Evolutionary conservation across 2,888 invertebrate genomes (phyloP).

Genomic region (Lasioglossum leucozonium): DNA sequence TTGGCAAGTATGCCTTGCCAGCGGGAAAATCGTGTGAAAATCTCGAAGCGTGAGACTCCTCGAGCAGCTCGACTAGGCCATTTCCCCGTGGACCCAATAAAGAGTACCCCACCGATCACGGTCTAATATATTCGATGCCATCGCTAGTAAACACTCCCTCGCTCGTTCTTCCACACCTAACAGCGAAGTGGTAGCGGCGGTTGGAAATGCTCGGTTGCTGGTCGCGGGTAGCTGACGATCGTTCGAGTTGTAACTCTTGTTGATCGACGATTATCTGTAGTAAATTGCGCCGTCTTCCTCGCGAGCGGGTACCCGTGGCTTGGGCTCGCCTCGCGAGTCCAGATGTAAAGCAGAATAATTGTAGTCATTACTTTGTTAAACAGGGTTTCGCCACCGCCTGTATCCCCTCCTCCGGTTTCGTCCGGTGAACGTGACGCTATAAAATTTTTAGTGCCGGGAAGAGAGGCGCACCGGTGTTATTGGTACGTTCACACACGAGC

Average conservation of each 20-base stretch:
- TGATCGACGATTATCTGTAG: conserved; percentile 68
- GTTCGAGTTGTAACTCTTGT: conserved; percentile 59
- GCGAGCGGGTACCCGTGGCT: conserved; percentile 21
- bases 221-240: conserved; percentile 60
- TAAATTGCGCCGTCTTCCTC: conserved; percentile 54
- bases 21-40: neutral
- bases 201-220: conserved; percentile 9
- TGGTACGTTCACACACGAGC: conserved; percentile 46
- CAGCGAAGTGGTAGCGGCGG: neutral
- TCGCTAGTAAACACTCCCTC: conserved; percentile 7
- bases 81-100: neutral
- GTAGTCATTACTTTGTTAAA: conserved; percentile 73
- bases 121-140: neutral
- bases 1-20: neutral
- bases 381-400: conserved; percentile 63
- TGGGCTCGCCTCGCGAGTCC: conserved; percentile 39
- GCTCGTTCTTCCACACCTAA: neutral
- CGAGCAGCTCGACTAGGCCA: neutral
- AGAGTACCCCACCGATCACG: neutral
- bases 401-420: neutral
- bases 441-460: conserved; percentile 63
- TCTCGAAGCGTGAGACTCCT: neutral
- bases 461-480: conserved; percentile 43
- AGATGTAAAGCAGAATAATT: conserved; percentile 71
- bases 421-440: conserved; percentile 61